phyloP scores from a whole-genome alignment of 1,140 invertebrate species.

The Leucophenga varia region DNA sequence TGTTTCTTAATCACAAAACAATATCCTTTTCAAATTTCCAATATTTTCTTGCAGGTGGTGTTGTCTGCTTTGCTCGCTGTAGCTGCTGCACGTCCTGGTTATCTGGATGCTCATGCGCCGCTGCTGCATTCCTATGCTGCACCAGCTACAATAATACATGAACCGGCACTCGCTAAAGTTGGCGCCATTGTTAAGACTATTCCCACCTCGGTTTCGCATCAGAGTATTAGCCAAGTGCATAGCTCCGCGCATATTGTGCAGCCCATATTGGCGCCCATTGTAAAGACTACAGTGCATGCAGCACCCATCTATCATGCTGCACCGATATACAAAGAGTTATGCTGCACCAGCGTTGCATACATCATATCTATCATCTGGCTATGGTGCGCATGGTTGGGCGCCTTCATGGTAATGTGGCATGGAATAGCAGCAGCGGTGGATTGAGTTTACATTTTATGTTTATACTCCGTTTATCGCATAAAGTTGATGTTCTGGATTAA shows the following conservation, averaged over 20 bases:
- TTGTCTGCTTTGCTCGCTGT: constrained; percentile 64
- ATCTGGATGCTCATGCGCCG: constrained; percentile 35
- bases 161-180: constrained; percentile 44
- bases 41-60: constrained; percentile 62
- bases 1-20: too few species aligned
- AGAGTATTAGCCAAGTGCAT: constrained; percentile 60
- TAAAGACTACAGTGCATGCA: constrained; percentile 33
- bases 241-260: constrained; percentile 48
- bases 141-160: constrained; percentile 44
- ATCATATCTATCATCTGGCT: constrained; percentile 20
- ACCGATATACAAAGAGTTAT: constrained; percentile 42
- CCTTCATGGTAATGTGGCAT: constrained; percentile 37
- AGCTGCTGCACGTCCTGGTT: constrained; percentile 59
- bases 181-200: constrained; percentile 49
- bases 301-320: constrained; percentile 21
- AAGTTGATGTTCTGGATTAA: neutral
- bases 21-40: too few species aligned
- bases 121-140: constrained; percentile 33
- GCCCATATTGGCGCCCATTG: constrained; percentile 46
- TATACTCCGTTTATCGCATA: too few species aligned
- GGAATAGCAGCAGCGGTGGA: too few species aligned
- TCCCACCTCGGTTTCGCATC: constrained; percentile 56
- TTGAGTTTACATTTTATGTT: too few species aligned
- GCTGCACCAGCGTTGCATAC: constrained; percentile 37
- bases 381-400: constrained; percentile 25